These are phyloP conservation scores for Neosilurus hyrtlii DNA, from an alignment of 2,797 vertebrate species.

Conservation along the genomic window DNA sequence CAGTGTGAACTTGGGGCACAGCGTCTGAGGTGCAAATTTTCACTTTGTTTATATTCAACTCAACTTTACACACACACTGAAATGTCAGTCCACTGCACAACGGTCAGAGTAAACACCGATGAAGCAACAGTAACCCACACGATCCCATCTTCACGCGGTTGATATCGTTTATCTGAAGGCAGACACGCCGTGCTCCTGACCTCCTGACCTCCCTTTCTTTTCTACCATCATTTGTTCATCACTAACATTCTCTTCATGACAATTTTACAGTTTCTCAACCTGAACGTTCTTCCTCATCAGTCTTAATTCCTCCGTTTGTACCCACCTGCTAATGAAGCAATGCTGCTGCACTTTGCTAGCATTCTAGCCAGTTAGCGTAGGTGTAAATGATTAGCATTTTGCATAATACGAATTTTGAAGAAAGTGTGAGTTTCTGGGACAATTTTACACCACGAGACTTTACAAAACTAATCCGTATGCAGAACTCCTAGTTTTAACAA, in stretches of 20 bases:
- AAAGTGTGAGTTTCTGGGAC: background rate
- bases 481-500: background rate
- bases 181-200: background rate
- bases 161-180: background rate
- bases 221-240: background rate
- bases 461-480: too few relatives aligned
- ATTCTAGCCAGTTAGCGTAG: background rate
- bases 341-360: background rate
- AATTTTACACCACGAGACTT: background rate
- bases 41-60: background rate
- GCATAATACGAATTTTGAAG: too few relatives aligned
- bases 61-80: background rate
- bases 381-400: background rate
- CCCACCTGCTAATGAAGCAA: background rate
- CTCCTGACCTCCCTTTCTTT: background rate
- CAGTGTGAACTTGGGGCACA: background rate
- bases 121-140: slow-evolving; percentile 6
- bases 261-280: background rate
- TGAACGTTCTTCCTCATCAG: background rate
- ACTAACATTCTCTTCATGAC: background rate
- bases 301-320: background rate
- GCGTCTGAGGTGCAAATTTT: background rate
- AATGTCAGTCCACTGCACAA: slow-evolving; percentile 3
- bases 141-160: background rate
- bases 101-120: background rate